A percentile compares a stretch with the other conserved stretches of the same genome.
Conservation (phyloP, 2,888 invertebrate species). For the Himalopsyche tibetana region DNA sequence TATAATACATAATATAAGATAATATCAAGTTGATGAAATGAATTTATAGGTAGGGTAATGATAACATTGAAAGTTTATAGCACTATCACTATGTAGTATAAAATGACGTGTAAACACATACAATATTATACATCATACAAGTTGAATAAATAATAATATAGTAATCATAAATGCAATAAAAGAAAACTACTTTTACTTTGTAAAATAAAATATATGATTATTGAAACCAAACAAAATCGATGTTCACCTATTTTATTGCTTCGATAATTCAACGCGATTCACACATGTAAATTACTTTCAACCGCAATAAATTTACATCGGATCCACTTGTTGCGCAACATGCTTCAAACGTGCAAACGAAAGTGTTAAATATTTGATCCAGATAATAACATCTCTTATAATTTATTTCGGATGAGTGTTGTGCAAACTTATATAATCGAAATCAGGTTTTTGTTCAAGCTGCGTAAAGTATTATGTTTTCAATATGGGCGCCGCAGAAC, state of each 20-base stretch:
- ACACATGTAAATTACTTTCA: constrained; percentile 12
- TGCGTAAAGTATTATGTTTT: neutral
- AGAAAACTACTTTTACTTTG: constrained; percentile 23
- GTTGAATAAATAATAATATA: neutral
- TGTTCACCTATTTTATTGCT: constrained; percentile 7
- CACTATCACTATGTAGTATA: too few species aligned
- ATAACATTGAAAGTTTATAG: too few species aligned
- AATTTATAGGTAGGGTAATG: too few species aligned
- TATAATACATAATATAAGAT: too few species aligned
- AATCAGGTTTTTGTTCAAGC: neutral
- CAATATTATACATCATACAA: too few species aligned
- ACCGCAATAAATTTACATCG: constrained; percentile 11
- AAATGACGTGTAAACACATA: too few species aligned
- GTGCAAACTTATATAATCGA: neutral
- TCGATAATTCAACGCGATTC: neutral
- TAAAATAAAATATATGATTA: neutral
- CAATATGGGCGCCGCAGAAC: too few species aligned
- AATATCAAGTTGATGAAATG: too few species aligned
- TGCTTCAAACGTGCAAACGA: neutral
- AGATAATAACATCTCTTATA: constrained; percentile 16
- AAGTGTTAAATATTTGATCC: constrained; percentile 34
- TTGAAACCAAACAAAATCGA: neutral
- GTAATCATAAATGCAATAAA: neutral
- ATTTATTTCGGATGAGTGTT: constrained; percentile 19
- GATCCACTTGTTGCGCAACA: constrained; percentile 10